Base-by-base conservation (phyloP, 2,888 invertebrate species). In the Bellardia bayeri region DNA sequence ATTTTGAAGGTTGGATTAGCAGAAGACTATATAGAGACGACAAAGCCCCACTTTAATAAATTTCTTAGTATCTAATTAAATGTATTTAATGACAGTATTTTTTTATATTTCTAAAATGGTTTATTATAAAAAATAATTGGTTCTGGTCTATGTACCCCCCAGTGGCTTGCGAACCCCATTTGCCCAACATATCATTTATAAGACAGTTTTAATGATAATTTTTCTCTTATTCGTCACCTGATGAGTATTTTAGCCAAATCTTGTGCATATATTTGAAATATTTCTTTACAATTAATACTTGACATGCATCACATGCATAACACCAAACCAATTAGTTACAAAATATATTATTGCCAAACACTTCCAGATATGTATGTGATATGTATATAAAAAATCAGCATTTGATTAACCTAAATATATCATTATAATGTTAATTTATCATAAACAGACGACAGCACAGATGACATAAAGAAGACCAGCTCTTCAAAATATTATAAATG, bases 341-440 rank as follows among this genome's bases (percentile, higher is more conserved):
- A 74, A 74, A 81, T 58, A 45, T 8, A 37, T 61, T 33, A 30
- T 1, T 63, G n/a, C 45, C 0, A 33, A 45, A 1, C 64, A 23
- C 23, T 71, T 45, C 5, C 14, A 11, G n/a, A n/a, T 40, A 14
- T 8, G 5, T 23, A 13, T 23, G 2, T 49, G n/a, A n/a, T 40
- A 14, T 8, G 5, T 23, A 13, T 23, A 5, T 49, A 9, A 54
- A 64, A 76, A 68, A 82, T 61, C 49, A 61, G 9, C 33, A 64
- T 80, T 68, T 74, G 49, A 74, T 80, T 75, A 80, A 63, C 33
- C 74, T 54, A 56, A 72, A 80, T 37, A 45, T 16, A 23, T 71
- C 54, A 69, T 76, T 71, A 54, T 33, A 54, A 63, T 6, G 63
- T 42, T 80, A 51, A 80, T 85, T 80, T 75, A 85, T 85, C 74